Evolutionary conservation across 2,888 invertebrate genomes (phyloP), one percentile per base, ranked within the genome.

Genomic region (Xylota segnis): DNA sequence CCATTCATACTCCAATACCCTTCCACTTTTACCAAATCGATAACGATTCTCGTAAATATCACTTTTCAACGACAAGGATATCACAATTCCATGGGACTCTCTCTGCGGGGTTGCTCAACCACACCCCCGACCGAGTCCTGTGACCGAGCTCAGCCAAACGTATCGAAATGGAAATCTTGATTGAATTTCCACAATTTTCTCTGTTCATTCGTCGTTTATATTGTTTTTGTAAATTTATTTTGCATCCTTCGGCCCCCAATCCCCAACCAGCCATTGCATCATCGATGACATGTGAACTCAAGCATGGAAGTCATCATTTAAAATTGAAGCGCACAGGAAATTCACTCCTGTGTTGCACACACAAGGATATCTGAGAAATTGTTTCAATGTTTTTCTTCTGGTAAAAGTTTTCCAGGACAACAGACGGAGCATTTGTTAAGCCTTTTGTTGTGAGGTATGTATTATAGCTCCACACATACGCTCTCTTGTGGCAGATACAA

Each of bases 221-320:
- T 27, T 37, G 16, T 34, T 37, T 59, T 43, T 59, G 14, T 27
- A 45, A 68, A 45, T 70, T 71, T 37, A 71, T 59, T 71, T 58
- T 37, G n/a, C 18, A 58, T 47, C 23, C 71, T 14, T 45, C n/a
- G 45, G 0, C 4, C 37, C 3, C 37, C n/a, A n/a, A n/a, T n/a
- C 34, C 9, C 34, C 34, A 4, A 32, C 6, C 7, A 34, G 23
- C 40, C 45, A 5, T 45, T 34, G 50, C 40, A 10, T 59, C 45
- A 61, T 59, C 72, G 61, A 59, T 37, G 72, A 61, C 32, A 72
- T 72, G 72, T 23, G 59, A 71, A 50, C 58, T 71, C 71, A 45
- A 71, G 27, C 34, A 34, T 47, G 14, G 47, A 50, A 59, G 34
- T 52, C 52, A 61, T 72, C 59, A 72, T 61, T 72, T 72, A 61